phyloP scores from a whole-genome alignment of 2,888 invertebrate species.

The Gandaritis pyraliata region DNA sequence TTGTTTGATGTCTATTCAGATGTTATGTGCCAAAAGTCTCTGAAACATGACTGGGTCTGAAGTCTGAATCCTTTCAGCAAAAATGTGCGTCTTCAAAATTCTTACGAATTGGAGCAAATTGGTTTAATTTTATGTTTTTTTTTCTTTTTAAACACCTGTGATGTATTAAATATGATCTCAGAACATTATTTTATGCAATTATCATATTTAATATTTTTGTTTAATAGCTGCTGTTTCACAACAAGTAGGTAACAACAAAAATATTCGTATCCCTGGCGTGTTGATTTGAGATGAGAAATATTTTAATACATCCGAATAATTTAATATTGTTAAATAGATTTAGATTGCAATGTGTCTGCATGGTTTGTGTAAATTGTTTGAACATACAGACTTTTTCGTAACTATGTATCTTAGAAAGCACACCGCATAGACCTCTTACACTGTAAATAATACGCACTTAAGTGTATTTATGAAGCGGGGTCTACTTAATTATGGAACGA shows the following conservation, averaged over 20 bases:
- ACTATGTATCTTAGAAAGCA: constrained; percentile 1
- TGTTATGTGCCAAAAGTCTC: constrained; percentile 51
- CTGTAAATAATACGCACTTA: constrained; percentile 71
- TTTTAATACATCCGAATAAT: constrained; percentile 78
- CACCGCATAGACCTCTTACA: constrained; percentile 51
- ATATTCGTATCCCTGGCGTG: constrained; percentile 64
- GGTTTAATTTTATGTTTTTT: constrained; percentile 60
- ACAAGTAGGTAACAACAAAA: constrained; percentile 47
- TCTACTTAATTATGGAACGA: constrained; percentile 41
- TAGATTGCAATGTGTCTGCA: constrained; percentile 33
- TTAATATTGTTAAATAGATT: constrained; percentile 55
- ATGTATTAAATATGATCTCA: constrained; percentile 88
- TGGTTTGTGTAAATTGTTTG: constrained; percentile 25
- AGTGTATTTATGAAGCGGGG: constrained; percentile 63
- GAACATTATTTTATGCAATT: constrained; percentile 82
- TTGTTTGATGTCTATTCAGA: constrained; percentile 60
- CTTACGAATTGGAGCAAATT: constrained; percentile 46
- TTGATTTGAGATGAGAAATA: constrained; percentile 66
- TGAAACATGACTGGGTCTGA: constrained; percentile 41
- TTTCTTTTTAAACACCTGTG: constrained; percentile 86
- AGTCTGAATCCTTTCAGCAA: constrained; percentile 28
- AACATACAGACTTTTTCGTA: constrained; percentile 16
- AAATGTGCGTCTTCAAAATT: constrained; percentile 17
- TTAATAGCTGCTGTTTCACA: constrained; percentile 60
- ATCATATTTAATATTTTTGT: constrained; percentile 77